Evolutionary conservation across 2,113 vertebrate genomes (phyloP).

Genomic region (Mola mola): DNA sequence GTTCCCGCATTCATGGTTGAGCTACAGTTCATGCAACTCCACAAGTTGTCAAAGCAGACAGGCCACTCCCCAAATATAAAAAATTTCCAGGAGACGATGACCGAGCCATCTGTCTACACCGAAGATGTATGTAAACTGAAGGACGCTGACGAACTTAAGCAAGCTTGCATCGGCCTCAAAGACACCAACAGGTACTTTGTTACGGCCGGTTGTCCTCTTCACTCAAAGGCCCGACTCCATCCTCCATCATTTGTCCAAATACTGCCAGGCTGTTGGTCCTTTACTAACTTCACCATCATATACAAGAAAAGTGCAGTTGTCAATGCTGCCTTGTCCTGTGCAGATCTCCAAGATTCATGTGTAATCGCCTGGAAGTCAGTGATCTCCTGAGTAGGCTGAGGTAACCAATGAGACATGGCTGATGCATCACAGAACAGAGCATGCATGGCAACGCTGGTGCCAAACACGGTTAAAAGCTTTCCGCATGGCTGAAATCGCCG

Average conservation of each 20-base stretch:
- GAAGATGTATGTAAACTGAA: slow-evolving; percentile 97
- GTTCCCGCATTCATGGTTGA: too few species aligned
- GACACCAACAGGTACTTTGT: slow-evolving; percentile 90
- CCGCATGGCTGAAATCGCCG: slow-evolving; percentile 1
- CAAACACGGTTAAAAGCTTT: neutral
- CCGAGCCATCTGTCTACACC: slow-evolving; percentile 88
- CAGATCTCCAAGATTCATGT: slow-evolving; percentile 81
- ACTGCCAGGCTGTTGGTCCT: neutral
- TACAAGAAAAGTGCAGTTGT: slow-evolving; percentile 18
- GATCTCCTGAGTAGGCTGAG: slow-evolving; percentile 84
- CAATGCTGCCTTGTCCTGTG: slow-evolving; percentile 71
- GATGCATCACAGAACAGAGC: slow-evolving; percentile 57
- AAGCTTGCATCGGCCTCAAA: slow-evolving; percentile 96
- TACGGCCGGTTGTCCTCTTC: neutral
- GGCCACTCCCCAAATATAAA: too few species aligned
- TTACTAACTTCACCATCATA: neutral
- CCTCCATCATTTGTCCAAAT: neutral
- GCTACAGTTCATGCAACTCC: too few species aligned
- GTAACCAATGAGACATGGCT: slow-evolving; percentile 72
- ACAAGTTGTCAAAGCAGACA: too few species aligned
- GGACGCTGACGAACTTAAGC: slow-evolving; percentile 94
- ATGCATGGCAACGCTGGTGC: slow-evolving; percentile 61
- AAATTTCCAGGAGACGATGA: slow-evolving; percentile 94
- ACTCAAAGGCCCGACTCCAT: neutral
- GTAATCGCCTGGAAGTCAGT: slow-evolving; percentile 75